Percentiles rank a stretch among this genome's conserved stretches.
phyloP scores from a whole-genome alignment of 2,113 vertebrate species.

The Vidua macroura region DNA sequence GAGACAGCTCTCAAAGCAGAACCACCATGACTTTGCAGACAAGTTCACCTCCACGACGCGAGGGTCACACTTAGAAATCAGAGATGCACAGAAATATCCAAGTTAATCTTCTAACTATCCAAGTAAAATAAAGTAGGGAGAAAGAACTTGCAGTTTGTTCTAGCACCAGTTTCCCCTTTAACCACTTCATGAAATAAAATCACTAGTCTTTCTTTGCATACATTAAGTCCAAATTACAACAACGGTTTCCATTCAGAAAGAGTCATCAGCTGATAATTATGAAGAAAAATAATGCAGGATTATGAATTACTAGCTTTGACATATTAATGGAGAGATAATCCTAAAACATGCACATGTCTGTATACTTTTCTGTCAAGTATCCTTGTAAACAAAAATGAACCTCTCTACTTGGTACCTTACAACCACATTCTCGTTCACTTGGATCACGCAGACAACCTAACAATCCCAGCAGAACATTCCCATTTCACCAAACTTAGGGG shows the following conservation, averaged over 20 bases:
- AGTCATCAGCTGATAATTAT: background rate
- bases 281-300: background rate
- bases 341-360: background rate
- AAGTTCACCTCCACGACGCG: background rate
- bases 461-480: background rate
- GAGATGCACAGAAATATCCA: background rate
- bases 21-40: accelerated
- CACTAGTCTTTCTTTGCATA: background rate
- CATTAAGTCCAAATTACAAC: accelerated
- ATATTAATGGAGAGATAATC: background rate
- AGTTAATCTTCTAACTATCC: background rate
- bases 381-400: background rate
- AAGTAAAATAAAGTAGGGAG: background rate
- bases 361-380: background rate
- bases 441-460: background rate
- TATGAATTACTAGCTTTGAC: background rate
- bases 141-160: background rate
- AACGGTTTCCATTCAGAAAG: background rate
- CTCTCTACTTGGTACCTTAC: background rate
- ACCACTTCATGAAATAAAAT: background rate
- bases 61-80: background rate
- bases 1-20: background rate
- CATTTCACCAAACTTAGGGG: background rate
- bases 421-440: background rate
- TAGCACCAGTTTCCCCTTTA: background rate